Evolutionary conservation across 2,113 vertebrate genomes (phyloP).

Genomic region (Dromas ardeola): DNA sequence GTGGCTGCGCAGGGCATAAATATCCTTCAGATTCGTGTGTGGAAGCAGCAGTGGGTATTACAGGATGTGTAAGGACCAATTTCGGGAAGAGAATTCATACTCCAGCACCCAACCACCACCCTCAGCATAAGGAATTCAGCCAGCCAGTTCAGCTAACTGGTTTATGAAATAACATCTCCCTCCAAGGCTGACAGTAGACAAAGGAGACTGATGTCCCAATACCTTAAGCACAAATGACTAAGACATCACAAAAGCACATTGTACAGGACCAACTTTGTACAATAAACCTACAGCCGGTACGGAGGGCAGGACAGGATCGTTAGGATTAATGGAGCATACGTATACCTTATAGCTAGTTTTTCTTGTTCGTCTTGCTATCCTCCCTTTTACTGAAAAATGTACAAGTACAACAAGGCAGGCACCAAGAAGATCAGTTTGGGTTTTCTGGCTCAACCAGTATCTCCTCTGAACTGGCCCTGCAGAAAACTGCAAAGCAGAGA

Average conservation of each 20-base stretch:
- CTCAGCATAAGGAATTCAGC: not conserved
- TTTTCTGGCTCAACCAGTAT: not conserved
- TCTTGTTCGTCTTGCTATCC: conserved; percentile 12
- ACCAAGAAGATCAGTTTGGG: not conserved
- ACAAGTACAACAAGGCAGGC: not conserved
- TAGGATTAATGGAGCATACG: not conserved
- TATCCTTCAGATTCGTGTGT: not conserved
- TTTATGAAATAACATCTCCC: not conserved
- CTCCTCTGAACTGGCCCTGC: not conserved
- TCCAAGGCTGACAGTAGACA: not conserved
- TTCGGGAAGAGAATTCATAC: not conserved
- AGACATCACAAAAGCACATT: not conserved
- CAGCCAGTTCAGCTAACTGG: not conserved
- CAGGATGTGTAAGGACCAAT: not conserved
- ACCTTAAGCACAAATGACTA: not conserved
- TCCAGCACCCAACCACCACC: not conserved
- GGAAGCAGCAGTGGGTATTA: not conserved
- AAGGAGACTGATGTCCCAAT: not conserved
- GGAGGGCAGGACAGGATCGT: not conserved
- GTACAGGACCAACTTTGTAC: not conserved
- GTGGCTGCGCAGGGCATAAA: not conserved
- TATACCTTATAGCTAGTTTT: conserved; percentile 48
- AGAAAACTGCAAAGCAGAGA: not conserved
- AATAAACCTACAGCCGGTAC: not conserved
- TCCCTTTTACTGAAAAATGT: conserved; percentile 25